These are phyloP conservation scores for Neelides sp. DNA, from an alignment of 1,140 invertebrate genomes.

Conservation along the genomic window DNA sequence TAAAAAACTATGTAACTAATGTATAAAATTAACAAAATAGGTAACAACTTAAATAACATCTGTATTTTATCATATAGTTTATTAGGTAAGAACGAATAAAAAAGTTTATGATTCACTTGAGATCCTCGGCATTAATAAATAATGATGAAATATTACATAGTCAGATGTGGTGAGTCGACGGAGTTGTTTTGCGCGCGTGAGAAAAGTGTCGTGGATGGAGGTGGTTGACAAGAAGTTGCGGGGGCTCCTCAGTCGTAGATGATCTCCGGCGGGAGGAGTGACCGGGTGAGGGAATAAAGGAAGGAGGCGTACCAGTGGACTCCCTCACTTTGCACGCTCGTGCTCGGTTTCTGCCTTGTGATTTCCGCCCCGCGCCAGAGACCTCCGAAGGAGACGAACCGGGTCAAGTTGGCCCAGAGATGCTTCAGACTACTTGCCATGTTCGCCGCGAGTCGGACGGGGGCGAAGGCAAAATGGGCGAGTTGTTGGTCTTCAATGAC, in stretches of 20 bases:
- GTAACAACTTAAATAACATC: too few species aligned
- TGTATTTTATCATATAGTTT: too few species aligned
- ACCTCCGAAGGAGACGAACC: slow-evolving; percentile 21
- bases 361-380: background rate
- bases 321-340: slow-evolving; percentile 38
- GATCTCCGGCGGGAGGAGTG: slow-evolving; percentile 47
- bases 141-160: too few species aligned
- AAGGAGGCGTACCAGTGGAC: slow-evolving; percentile 76
- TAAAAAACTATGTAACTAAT: too few species aligned
- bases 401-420: slow-evolving; percentile 25
- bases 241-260: slow-evolving; percentile 32
- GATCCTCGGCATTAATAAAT: too few species aligned
- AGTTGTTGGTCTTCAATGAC: slow-evolving; percentile 67
- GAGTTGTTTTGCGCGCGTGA: too few species aligned
- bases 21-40: too few species aligned
- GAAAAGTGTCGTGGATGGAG: too few species aligned
- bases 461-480: slow-evolving; percentile 71
- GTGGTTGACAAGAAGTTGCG: too few species aligned
- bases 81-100: too few species aligned
- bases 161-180: too few species aligned
- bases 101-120: too few species aligned
- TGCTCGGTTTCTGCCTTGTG: slow-evolving; percentile 2
- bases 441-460: slow-evolving; percentile 50
- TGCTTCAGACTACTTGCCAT: slow-evolving; percentile 30
- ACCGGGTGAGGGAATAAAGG: slow-evolving; percentile 56